Base-by-base conservation (phyloP, 1,140 invertebrate species). In the Lepidurus arcticus region DNA sequence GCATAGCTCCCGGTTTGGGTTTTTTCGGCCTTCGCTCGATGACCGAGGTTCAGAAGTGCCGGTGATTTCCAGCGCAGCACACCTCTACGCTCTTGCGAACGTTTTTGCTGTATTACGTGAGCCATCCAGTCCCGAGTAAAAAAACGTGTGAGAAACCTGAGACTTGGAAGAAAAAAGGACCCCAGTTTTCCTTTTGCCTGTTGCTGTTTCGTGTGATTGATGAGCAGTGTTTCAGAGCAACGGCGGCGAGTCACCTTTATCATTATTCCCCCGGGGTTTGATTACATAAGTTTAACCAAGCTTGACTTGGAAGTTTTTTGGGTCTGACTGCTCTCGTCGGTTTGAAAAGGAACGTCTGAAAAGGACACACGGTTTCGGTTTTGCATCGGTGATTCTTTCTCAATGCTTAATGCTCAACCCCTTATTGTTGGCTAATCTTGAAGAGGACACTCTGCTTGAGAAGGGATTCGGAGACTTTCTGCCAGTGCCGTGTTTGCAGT, bases 1-100 rank as follows among this genome's bases (percentile, higher is more conserved):
- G n/a, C 53, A 65, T 65, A 65, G 53, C 53, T 65, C 53, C 53
- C 53, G 53, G 53, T 65, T 65, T 65, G 53, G 53, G 53, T 65
- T 65, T 65, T 65, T 65, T 65, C n/a, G 53, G 16, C 53, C 16
- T 65, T 65, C 53, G n/a, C 53, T 65, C 16, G 53, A 65, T 65
- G 16, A 65, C 53, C 53, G 9, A n/a, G 53, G 53, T 65, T 65
- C 53, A 65, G 53, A 65, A 65, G 53, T 65, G 53, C 21, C 53
- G 21, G 53, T 8, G 53, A 65, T 65, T 65, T 21, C 53, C n/a
- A 65, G 53, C 53, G 21, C n/a, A n/a, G 53, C 53, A 65, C 53
- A 65, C 53, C 53, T 65, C 53, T 21, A 21, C 6, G 53, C 16
- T 65, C 53, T 13, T 65, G 53, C 16, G 16, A 65, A 65, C 53